These are phyloP conservation scores for Leptonema lineaticorne DNA, from an alignment of 1,140 invertebrate species.

Conservation along the genomic window DNA sequence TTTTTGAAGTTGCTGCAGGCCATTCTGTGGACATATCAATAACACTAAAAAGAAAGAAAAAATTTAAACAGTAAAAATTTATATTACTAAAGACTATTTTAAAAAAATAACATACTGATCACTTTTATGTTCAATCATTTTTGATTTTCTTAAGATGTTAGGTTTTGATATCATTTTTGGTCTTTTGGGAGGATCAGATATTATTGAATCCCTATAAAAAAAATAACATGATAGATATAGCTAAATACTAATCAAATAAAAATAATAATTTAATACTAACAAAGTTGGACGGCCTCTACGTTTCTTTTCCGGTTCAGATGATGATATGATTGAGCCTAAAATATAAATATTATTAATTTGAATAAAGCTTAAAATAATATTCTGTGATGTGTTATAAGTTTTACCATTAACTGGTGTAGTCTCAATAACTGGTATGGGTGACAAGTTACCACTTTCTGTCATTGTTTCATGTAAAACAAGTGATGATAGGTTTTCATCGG, in stretches of 20 bases:
- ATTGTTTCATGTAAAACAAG: not conserved
- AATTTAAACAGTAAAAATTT: not conserved
- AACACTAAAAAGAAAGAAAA: not conserved
- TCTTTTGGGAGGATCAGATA: conserved; percentile 21
- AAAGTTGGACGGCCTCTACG: conserved; percentile 66
- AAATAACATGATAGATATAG: not conserved
- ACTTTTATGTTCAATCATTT: conserved; percentile 9
- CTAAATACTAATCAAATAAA: not conserved
- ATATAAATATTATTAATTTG: not conserved
- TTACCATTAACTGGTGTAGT: conserved; percentile 12
- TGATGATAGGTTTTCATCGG: not conserved
- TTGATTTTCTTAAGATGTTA: conserved; percentile 28
- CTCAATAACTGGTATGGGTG: not conserved
- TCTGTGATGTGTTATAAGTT: too few relatives aligned
- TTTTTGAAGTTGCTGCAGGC: not conserved
- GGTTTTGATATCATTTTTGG: conserved; percentile 15
- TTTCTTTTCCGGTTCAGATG: conserved; percentile 30
- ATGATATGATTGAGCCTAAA: conserved; percentile 7
- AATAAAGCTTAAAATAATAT: too few relatives aligned
- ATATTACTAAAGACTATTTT: not conserved
- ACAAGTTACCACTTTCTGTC: not conserved
- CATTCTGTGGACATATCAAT: conserved; percentile 11
- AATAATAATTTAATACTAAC: conserved; percentile 1
- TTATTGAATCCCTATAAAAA: not conserved
- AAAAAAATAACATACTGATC: not conserved